Base-by-base conservation (phyloP, 1,140 invertebrate species). In the Eriocheir sinensis region DNA sequence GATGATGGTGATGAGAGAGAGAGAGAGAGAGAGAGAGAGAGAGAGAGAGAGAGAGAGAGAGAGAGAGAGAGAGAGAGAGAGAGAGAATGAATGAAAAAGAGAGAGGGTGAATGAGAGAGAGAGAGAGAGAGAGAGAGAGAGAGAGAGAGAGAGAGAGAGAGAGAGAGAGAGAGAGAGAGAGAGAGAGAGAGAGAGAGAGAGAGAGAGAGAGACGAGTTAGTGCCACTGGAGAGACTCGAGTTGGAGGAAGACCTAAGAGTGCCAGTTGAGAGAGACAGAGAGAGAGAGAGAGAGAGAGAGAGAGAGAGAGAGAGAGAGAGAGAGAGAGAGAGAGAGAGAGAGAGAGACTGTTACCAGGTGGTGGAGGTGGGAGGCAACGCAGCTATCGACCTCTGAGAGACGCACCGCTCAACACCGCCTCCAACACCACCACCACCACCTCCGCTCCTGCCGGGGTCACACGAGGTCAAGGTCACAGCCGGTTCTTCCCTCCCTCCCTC, bases 241-340 rank as follows among this genome's bases (percentile, higher is more conserved):
- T 41, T 41, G 8, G 81, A 85, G 15, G 81, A 41, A 34, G 32
- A 48, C 32, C 3, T 8, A 30, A 53, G 89, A 41, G 40, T 34
- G 21, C 32, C 12, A 90, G 38, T 2, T n/a, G 17, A 44, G 40
- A 53, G n/a, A 21, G 27, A 44, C 40, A 90, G 89, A 53, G 89
- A 90, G 89, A 90, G 89, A 53, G 44, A 90, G 44, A 53, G 89
- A 90, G 89, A 90, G 89, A 90, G 89, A 90, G 89, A 53, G 89
- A 90, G 89, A 53, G 89, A 90, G 88, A 89, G 88, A 89, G 88
- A 40, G 88, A 90, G 89, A 90, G 89, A 90, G 89, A 53, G 89
- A 90, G 89, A 90, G 89, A 90, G 89, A 90, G 89, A 90, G 89
- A 90, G 89, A 53, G 89, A 90, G 38, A 53, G 89, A 53, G 44